Conservation (phyloP, 2,888 invertebrate species). For the Neocrepidodera transversa region DNA sequence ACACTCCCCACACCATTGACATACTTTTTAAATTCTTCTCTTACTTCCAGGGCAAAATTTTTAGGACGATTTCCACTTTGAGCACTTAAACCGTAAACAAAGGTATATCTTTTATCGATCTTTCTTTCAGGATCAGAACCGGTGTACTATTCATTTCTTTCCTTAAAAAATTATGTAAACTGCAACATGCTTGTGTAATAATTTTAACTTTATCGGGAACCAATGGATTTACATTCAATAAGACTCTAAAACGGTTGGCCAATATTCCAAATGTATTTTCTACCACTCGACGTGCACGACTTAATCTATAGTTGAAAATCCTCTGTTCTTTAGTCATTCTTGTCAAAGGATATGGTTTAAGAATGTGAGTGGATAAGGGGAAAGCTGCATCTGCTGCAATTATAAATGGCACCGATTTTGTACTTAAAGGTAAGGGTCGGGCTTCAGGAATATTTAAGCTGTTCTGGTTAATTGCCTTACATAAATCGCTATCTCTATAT, state of each 20-base stretch:
- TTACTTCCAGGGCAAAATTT: conserved; percentile 9
- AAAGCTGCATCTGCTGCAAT: conserved; percentile 49
- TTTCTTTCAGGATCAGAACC: conserved; percentile 12
- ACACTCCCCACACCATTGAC: conserved; percentile 23
- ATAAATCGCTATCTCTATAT: conserved; percentile 40
- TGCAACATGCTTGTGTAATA: conserved; percentile 25
- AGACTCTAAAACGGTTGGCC: conserved; percentile 34
- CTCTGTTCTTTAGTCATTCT: conserved; percentile 28
- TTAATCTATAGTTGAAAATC: conserved; percentile 37
- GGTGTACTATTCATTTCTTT: conserved; percentile 7
- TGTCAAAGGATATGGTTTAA: conserved; percentile 46
- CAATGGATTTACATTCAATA: conserved; percentile 32
- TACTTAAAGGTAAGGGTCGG: conserved; percentile 37
- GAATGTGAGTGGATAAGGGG: conserved; percentile 40
- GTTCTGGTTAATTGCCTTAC: conserved; percentile 36
- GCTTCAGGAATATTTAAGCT: conserved; percentile 43
- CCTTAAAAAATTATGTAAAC: conserved; percentile 25
- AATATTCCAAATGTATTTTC: conserved; percentile 38
- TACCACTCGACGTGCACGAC: conserved; percentile 29
- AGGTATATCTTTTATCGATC: conserved; percentile 11
- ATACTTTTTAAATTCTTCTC: conserved; percentile 31
- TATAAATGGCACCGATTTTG: conserved; percentile 40
- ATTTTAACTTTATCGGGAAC: conserved; percentile 22
- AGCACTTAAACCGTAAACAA: conserved; percentile 22
- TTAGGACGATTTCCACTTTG: conserved; percentile 24